Conservation (phyloP, 2,888 invertebrate genomes). For the Tiliacea citrago region DNA sequence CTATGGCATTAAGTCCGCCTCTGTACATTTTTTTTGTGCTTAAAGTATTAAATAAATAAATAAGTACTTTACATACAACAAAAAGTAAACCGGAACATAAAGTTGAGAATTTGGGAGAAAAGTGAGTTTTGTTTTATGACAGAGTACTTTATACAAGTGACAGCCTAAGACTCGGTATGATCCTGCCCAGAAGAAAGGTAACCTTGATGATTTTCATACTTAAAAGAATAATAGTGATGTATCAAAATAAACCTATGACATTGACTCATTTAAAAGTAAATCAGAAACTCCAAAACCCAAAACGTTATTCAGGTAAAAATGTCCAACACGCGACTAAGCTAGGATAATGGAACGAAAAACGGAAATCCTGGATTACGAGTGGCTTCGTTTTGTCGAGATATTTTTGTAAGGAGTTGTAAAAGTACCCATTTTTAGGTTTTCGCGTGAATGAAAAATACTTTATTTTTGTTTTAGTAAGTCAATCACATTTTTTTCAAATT, state of each 20-base stretch:
- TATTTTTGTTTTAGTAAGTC: neutral
- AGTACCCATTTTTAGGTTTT: neutral
- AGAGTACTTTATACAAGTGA: neutral
- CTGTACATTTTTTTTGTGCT: too few relatives aligned
- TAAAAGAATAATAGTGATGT: neutral
- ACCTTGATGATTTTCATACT: neutral
- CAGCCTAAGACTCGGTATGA: neutral
- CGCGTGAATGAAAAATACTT: neutral
- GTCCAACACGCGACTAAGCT: constrained; percentile 21
- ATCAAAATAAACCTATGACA: neutral
- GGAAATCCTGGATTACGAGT: constrained; percentile 40
- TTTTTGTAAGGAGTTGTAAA: constrained; percentile 41
- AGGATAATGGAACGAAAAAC: constrained; percentile 36
- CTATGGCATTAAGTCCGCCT: too few relatives aligned
- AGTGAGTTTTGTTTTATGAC: too few relatives aligned
- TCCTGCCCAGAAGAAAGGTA: neutral
- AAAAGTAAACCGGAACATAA: too few relatives aligned
- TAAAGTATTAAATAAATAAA: too few relatives aligned
- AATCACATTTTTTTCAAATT: neutral
- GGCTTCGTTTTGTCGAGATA: constrained; percentile 34
- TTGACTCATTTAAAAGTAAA: neutral
- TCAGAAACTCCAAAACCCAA: neutral
- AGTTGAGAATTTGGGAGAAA: too few relatives aligned
- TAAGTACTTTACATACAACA: too few relatives aligned
- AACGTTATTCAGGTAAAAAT: constrained; percentile 31